These are phyloP conservation scores for Habroteleia sp. DNA, from an alignment of 2,888 invertebrate genomes.

Conservation along the genomic window DNA sequence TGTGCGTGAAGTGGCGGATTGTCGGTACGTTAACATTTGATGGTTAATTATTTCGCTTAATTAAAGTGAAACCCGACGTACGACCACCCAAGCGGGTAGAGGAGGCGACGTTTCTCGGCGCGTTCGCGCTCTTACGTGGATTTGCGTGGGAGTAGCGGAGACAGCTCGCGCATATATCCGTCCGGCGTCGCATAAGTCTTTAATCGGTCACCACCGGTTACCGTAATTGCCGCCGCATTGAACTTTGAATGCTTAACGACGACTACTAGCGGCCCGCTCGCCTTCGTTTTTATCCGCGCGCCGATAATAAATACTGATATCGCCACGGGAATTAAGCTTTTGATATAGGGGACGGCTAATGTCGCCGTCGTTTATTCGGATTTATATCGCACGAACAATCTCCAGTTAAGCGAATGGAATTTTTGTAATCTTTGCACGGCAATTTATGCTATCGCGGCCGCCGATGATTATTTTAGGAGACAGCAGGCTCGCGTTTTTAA, in stretches of 20 bases:
- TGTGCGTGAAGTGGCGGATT: constrained; percentile 63
- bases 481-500: constrained; percentile 4
- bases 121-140: constrained; percentile 23
- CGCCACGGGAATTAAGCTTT: constrained; percentile 35
- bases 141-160: constrained; percentile 33
- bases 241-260: constrained; percentile 41
- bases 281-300: constrained; percentile 18
- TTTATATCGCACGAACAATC: constrained; percentile 34
- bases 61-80: constrained; percentile 72
- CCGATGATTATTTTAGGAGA: constrained; percentile 25
- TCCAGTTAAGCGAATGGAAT: constrained; percentile 15
- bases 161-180: constrained; percentile 34
- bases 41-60: constrained; percentile 74
- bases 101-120: constrained; percentile 66
- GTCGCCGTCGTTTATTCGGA: constrained; percentile 16
- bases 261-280: constrained; percentile 9
- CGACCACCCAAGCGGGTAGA: constrained; percentile 55
- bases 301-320: constrained; percentile 41
- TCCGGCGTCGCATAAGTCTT: constrained; percentile 34
- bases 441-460: constrained; percentile 27
- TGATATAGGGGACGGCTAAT: constrained; percentile 24
- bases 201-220: constrained; percentile 55
- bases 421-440: constrained; percentile 32
- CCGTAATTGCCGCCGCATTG: constrained; percentile 45
- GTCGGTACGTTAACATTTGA: constrained; percentile 63